Conservation (phyloP, 2,113 vertebrate species). For the Columba livia region DNA sequence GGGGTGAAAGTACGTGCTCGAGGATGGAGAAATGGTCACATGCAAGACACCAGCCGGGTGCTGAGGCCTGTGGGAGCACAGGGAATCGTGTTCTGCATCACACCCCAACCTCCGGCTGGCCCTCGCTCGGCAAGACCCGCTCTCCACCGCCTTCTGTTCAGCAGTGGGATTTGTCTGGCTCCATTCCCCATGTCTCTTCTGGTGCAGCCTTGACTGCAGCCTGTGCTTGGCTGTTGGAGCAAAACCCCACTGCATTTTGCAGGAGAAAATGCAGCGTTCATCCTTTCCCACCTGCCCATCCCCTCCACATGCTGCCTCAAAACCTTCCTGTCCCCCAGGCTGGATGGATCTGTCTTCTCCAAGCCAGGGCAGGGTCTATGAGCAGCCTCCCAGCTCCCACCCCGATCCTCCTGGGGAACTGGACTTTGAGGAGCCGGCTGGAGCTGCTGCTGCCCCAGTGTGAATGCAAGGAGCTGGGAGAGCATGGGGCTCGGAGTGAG, state of each 20-base stretch:
- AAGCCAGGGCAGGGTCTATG: neutral
- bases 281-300: neutral
- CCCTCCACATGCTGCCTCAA: neutral
- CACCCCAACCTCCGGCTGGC: neutral
- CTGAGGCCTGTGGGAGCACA: neutral
- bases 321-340: neutral
- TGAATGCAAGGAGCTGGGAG: neutral
- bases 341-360: neutral
- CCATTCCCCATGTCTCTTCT: neutral
- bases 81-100: neutral
- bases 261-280: neutral
- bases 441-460: neutral
- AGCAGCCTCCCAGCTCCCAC: neutral
- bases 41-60: neutral
- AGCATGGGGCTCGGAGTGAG: neutral
- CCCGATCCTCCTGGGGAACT: neutral
- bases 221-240: accelerated
- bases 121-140: accelerated
- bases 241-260: neutral
- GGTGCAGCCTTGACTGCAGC: accelerated
- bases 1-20: neutral
- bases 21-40: neutral
- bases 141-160: neutral
- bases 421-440: neutral
- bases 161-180: neutral